Base-by-base conservation (phyloP, 2,888 invertebrate species). In the Aelia acuminata region DNA sequence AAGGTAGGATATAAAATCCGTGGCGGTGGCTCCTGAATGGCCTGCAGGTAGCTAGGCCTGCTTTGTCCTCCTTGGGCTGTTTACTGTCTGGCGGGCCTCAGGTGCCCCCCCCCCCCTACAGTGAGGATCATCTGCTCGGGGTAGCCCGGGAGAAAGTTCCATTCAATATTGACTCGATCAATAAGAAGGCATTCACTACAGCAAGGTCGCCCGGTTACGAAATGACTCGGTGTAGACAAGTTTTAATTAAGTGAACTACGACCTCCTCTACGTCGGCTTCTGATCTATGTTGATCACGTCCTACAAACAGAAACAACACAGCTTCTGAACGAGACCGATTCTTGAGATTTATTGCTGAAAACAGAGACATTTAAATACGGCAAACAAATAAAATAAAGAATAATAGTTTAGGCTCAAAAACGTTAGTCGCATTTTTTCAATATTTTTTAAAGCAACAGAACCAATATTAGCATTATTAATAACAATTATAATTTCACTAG, bases 1-100 rank as follows among this genome's bases (percentile, higher is more conserved):
- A 80, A 80, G 80, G 80, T 85, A 85, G 85, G 85, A 53, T 85
- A 85, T 85, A 85, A 85, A 85, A 85, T 85, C 85, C 85, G 50
- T 85, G 80, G 39, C 80, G n/a, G 22, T 8, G n/a, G n/a, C 50
- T 85, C n/a, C 53, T 85, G 85, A 85, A 85, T 85, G 85, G 85
- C 35, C 4, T 13, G 85, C 85, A 85, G 85, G 85, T 85, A 85
- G 85, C 49, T 80, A 22, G 57, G n/a, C 11, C 13, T 22, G 18
- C 85, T 85, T 85, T 85, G 85, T 85, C 35, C 48, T 50, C 20
- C 35, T n/a, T 35, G 7, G 53, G 85, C 85, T 85, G 85, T 85
- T 85, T 85, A 85, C 85, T 50, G 85, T 85, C 85, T 85, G 39
- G 53, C 43, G 80, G 15, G 50, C 53, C 53, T 85, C 57, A 85